Percentiles rank a stretch among this genome's conserved stretches.
These are phyloP conservation scores for Glyptemys insculpta DNA, from an alignment of 2,797 vertebrate species.

Conservation along the genomic window DNA sequence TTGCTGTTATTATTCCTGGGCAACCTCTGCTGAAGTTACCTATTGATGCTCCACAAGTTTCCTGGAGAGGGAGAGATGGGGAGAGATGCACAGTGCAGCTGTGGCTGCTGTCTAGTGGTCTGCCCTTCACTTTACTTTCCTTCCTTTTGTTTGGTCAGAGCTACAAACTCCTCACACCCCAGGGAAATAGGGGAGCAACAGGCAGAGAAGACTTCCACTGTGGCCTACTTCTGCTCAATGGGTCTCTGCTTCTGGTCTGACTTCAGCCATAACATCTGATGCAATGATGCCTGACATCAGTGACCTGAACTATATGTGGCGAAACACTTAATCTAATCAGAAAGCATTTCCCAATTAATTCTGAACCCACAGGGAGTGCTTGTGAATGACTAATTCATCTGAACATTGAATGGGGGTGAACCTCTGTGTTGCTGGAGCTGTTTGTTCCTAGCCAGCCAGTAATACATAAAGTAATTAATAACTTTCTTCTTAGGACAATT, in stretches of 20 bases:
- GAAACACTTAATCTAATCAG: slow-evolving; percentile 16
- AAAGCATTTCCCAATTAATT: slow-evolving; percentile 26
- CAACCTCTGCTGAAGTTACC: not conserved
- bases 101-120: not conserved
- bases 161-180: not conserved
- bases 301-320: not conserved
- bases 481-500: not conserved
- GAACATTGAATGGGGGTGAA: not conserved
- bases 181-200: not conserved
- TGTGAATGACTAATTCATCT: not conserved
- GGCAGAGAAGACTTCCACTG: not conserved
- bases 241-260: not conserved
- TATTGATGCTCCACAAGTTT: not conserved
- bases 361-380: not conserved
- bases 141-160: not conserved
- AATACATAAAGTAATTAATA: not conserved
- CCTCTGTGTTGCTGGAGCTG: not conserved
- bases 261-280: not conserved
- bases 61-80: not conserved
- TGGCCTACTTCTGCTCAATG: not conserved
- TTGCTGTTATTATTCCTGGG: not conserved
- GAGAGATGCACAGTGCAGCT: not conserved
- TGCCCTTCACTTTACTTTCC: not conserved
- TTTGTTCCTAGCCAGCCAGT: not conserved
- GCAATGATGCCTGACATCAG: not conserved